These are phyloP conservation scores for Melanaphis sacchari DNA, from an alignment of 1,140 invertebrate species.

Conservation along the genomic window DNA sequence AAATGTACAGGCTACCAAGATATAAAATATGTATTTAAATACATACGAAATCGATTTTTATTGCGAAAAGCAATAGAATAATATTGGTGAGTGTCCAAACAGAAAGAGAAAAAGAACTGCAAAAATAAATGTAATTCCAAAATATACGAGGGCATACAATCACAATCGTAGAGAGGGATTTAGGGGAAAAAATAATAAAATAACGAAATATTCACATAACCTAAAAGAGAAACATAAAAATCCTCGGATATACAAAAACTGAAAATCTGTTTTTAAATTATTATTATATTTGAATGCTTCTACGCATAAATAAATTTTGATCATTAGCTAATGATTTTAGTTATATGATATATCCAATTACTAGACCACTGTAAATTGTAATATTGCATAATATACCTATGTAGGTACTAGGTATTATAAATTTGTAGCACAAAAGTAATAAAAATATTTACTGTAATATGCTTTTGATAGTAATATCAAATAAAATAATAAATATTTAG, in stretches of 20 bases:
- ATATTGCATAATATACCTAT: neutral
- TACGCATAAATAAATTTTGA: neutral
- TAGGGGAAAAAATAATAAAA: neutral
- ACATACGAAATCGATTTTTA: neutral
- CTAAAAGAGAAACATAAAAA: constrained; percentile 7
- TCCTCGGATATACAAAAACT: neutral
- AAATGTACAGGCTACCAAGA: neutral
- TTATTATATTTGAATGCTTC: neutral
- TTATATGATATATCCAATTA: neutral
- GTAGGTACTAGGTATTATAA: too few species aligned
- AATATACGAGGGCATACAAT: constrained; percentile 24
- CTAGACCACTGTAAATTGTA: neutral
- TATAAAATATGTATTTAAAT: constrained; percentile 15
- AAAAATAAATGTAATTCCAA: constrained; percentile 19
- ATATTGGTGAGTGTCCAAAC: neutral
- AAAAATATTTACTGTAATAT: neutral
- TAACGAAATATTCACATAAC: neutral
- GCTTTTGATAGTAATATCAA: too few species aligned
- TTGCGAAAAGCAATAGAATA: neutral
- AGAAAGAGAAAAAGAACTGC: neutral
- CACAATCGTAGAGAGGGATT: neutral
- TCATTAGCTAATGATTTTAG: neutral
- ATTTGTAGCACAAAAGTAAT: too few species aligned
- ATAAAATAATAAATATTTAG: neutral
- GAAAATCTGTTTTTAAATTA: constrained; percentile 4